phyloP scores from a whole-genome alignment of 2,888 invertebrate species.

The Tachina fera region DNA sequence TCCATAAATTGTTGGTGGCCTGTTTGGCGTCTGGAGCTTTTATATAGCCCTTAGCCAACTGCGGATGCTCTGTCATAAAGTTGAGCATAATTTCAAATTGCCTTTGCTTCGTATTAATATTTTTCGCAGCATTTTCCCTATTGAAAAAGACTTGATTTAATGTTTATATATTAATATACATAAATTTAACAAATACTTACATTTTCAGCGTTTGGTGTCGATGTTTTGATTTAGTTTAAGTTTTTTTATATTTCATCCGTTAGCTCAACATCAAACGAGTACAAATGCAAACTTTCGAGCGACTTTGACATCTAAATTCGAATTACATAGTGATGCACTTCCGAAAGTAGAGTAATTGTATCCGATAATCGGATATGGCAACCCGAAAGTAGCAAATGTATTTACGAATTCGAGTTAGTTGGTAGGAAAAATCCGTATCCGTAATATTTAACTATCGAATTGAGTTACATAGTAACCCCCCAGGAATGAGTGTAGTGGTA shows the following conservation, averaged over 20 bases:
- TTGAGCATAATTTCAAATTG: neutral
- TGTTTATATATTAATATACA: neutral
- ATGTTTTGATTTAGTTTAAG: slow-evolving; percentile 11
- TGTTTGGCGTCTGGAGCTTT: too few species aligned
- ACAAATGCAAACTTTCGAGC: too few species aligned
- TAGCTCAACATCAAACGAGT: too few species aligned
- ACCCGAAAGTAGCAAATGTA: too few species aligned
- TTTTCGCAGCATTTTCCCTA: neutral
- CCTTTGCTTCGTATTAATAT: neutral
- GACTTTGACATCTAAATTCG: too few species aligned
- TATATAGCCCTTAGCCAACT: too few species aligned
- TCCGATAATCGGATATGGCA: too few species aligned
- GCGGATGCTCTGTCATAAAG: too few species aligned
- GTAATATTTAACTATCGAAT: slow-evolving; percentile 3
- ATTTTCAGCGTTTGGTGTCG: neutral
- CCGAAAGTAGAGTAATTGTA: too few species aligned
- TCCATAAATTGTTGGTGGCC: too few species aligned
- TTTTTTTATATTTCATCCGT: too few species aligned
- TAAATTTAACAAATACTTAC: slow-evolving; percentile 1
- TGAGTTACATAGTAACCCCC: slow-evolving; percentile 12
- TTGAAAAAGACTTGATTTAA: slow-evolving; percentile 16
- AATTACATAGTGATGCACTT: too few species aligned
- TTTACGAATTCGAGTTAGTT: neutral
- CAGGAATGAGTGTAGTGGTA: neutral
- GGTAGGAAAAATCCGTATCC: slow-evolving; percentile 2